A percentile compares a stretch with the other conserved stretches of the same genome.
Evolutionary conservation across 2,797 vertebrate genomes (phyloP).

Genomic region (Muscicapa striata): DNA sequence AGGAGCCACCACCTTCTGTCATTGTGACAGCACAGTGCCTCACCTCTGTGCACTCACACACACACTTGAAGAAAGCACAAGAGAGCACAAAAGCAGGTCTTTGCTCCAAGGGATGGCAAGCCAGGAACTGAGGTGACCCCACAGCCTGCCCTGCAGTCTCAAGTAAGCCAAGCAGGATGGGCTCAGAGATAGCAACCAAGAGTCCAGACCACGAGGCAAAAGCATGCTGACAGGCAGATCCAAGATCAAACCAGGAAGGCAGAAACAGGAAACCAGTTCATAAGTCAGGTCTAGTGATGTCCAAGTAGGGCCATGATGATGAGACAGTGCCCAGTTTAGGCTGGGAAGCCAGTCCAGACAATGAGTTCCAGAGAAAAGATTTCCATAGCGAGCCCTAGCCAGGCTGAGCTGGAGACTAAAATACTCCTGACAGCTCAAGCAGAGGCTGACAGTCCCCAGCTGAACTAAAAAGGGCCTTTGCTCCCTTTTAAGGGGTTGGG

Average conservation of each 20-base stretch:
- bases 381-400: neutral
- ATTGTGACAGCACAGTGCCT: neutral
- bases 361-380: neutral
- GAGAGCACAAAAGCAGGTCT: neutral
- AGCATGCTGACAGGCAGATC: neutral
- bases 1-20: neutral
- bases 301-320: too few species aligned
- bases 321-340: neutral
- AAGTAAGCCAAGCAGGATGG: neutral
- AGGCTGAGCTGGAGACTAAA: neutral
- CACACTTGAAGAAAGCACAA: neutral
- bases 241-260: neutral
- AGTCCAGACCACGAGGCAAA: neutral
- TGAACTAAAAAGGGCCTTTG: neutral
- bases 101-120: neutral
- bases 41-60: neutral
- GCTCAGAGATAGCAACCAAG: neutral
- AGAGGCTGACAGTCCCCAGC: neutral
- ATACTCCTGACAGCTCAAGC: neutral
- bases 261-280: neutral
- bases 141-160: neutral
- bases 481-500: neutral
- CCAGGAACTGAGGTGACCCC: neutral
- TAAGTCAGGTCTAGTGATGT: neutral
- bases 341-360: neutral